Conservation (phyloP, 2,113 vertebrate genomes). For the Epinephelus moara region DNA sequence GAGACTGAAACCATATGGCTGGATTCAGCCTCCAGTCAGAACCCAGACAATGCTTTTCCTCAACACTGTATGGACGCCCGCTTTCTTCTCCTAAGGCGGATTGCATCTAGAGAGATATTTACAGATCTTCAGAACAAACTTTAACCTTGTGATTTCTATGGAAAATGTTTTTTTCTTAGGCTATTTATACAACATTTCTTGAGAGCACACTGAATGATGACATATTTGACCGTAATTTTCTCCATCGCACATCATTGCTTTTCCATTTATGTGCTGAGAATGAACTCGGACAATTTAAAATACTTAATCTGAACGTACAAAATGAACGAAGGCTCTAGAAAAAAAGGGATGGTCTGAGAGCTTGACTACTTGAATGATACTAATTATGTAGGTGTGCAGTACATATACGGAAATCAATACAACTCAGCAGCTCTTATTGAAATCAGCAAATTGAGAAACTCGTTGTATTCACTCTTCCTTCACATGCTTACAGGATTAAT, state of each 20-base stretch:
- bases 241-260: constrained; percentile 8
- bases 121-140: not conserved
- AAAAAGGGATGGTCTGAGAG: constrained; percentile 2
- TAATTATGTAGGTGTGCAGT: constrained; percentile 54
- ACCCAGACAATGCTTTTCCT: constrained; percentile 27
- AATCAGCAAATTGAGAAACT: constrained; percentile 59
- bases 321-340: constrained; percentile 18
- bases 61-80: not conserved
- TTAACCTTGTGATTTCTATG: not conserved
- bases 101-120: not conserved
- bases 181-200: not conserved
- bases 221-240: constrained; percentile 1
- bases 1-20: constrained; percentile 64
- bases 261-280: constrained; percentile 15
- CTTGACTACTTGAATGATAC: constrained; percentile 46
- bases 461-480: constrained; percentile 50
- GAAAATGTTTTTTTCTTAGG: not conserved
- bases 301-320: constrained; percentile 13
- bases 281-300: not conserved
- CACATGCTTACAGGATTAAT: constrained; percentile 73
- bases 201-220: not conserved
- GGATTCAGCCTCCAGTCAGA: constrained; percentile 40
- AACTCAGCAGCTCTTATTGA: constrained; percentile 45
- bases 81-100: not conserved
- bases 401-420: constrained; percentile 49